Conservation (phyloP, 2,113 vertebrate genomes). For the Hylia prasina region DNA sequence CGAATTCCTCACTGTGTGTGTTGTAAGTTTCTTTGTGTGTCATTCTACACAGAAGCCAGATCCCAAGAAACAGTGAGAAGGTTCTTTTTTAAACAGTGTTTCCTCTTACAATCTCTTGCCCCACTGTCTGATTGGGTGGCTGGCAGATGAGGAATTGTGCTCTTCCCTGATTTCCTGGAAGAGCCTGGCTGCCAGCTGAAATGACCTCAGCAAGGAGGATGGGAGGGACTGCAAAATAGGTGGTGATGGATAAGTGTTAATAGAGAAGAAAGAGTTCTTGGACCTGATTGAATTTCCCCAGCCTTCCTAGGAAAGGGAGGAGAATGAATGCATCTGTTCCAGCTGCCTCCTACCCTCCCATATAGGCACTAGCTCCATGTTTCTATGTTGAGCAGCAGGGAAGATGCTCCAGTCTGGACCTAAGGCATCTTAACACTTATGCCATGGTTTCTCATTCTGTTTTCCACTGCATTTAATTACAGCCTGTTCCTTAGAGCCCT, state of each 20-base stretch:
- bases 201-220: neutral
- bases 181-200: neutral
- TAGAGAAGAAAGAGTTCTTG: neutral
- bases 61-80: slow-evolving; percentile 29
- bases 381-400: neutral
- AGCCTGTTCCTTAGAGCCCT: neutral
- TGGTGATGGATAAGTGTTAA: neutral
- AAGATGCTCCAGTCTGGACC: neutral
- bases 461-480: neutral
- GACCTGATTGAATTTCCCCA: neutral
- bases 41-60: slow-evolving; percentile 30
- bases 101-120: neutral
- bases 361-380: neutral
- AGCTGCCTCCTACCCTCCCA: neutral
- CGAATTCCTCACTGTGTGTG: neutral
- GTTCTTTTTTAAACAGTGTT: neutral
- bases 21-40: slow-evolving; percentile 45
- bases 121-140: neutral
- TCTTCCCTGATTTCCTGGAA: slow-evolving; percentile 57
- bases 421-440: neutral
- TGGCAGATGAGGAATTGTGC: slow-evolving; percentile 6
- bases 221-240: neutral
- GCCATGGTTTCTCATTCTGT: neutral
- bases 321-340: neutral
- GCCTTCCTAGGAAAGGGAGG: slow-evolving; percentile 20